phyloP scores from a whole-genome alignment of 1,140 invertebrate genomes.

The Yoshiicerus persimilis region DNA sequence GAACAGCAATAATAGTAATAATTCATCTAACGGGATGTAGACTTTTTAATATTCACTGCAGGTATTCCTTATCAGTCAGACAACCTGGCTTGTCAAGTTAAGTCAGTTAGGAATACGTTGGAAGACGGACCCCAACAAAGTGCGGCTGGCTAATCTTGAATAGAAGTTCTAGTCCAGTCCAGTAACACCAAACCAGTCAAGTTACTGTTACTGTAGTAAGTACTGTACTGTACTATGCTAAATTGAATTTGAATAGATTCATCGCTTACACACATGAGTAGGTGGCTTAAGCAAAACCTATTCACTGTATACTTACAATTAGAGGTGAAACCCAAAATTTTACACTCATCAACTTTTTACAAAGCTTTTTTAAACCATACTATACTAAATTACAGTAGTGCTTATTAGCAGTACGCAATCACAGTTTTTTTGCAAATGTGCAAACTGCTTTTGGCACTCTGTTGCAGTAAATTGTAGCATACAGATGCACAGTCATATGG shows the following conservation, averaged over 20 bases:
- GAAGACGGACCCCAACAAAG: neutral
- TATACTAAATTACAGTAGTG: too few species aligned
- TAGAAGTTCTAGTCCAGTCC: neutral
- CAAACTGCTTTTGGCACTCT: too few species aligned
- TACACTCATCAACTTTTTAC: too few species aligned
- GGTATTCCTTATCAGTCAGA: neutral
- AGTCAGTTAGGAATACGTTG: neutral
- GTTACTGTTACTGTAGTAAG: neutral
- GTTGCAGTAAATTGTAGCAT: too few species aligned
- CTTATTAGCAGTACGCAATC: too few species aligned
- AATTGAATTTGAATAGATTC: neutral
- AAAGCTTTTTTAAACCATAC: too few species aligned
- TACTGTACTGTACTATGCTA: neutral
- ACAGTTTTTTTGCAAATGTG: too few species aligned
- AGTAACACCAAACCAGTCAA: neutral
- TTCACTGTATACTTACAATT: too few species aligned
- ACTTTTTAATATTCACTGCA: constrained; percentile 20
- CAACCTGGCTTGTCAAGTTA: neutral
- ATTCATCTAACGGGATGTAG: constrained; percentile 8
- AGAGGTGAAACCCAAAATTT: too few species aligned
- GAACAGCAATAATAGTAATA: neutral
- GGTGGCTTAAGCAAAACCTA: neutral
- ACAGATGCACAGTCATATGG: too few species aligned
- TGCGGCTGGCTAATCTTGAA: neutral
- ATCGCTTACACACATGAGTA: neutral